phyloP scores from a whole-genome alignment of 2,113 vertebrate genomes.

The Microtus richardsoni region DNA sequence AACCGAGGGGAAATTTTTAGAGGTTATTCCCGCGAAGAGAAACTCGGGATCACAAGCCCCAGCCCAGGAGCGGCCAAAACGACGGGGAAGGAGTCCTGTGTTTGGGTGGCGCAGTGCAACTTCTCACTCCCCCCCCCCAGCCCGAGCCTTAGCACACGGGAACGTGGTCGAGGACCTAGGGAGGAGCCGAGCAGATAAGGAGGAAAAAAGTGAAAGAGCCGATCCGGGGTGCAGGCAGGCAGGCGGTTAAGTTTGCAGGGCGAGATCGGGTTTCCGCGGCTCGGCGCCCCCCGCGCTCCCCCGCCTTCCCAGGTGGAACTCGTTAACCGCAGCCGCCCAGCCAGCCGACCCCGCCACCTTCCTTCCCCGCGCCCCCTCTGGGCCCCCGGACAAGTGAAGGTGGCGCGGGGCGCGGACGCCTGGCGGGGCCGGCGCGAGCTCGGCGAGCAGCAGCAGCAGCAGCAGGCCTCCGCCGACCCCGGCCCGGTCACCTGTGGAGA shows the following conservation, averaged over 20 bases:
- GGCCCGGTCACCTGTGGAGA: conserved; percentile 77
- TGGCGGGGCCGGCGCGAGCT: neutral
- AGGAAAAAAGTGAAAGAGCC: conserved; percentile 73
- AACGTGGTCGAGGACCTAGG: neutral
- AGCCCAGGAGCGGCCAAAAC: neutral
- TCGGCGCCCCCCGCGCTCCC: neutral
- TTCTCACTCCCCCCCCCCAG: conserved; percentile 42
- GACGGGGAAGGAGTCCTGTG: neutral
- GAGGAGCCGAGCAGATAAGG: conserved; percentile 47
- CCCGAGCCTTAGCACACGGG: neutral
- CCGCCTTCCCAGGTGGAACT: conserved; percentile 85
- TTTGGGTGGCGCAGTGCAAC: conserved; percentile 61
- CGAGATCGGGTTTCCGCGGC: neutral
- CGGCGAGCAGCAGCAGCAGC: neutral
- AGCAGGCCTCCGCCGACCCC: conserved; percentile 69
- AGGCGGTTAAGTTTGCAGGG: conserved; percentile 67
- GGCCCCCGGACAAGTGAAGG: conserved; percentile 50
- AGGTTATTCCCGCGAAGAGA: conserved; percentile 53
- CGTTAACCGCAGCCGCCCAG: conserved; percentile 72
- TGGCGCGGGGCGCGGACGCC: conserved; percentile 12
- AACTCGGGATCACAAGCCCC: conserved; percentile 37
- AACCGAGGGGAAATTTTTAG: neutral
- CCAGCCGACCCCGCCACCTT: conserved; percentile 60
- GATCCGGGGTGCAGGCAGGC: neutral
- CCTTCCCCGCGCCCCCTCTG: neutral